Evolutionary conservation across 2,888 invertebrate genomes (phyloP), one percentile per base, ranked within the genome.

Genomic region (Orchestes rusci): DNA sequence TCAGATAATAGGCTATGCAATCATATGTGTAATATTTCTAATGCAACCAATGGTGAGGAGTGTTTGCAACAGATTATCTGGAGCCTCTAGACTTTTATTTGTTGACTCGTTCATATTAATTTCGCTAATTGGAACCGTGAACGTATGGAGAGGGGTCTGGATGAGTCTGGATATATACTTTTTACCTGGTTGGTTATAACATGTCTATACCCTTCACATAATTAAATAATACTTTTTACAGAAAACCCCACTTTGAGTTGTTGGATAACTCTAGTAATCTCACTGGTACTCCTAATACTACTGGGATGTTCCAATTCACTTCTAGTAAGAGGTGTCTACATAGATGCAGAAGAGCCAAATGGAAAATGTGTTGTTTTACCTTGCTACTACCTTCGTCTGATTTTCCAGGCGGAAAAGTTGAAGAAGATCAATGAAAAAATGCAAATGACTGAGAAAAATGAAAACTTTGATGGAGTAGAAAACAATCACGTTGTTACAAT

Each of bases 101-200:
- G 86, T 87, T 16, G 90, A 91, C 62, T 63, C 79, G 8, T 88
- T 86, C 69, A 78, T 87, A 50, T 71, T 89, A 48, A 68, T 87
- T 52, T 82, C 84, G 28, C 84, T 88, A 62, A 64, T 84, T 50
- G 88, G 87, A 10, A 88, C 88, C 0, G 83, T 91, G 39, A 89
- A 89, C 65, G 84, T 89, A 8, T 91, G 91, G 91, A 75, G 91
- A 33, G 90, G 89, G 10, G 76, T 90, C 43, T 91, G 91, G 90
- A 82, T 80, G 51, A 67, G 85, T 43, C 72, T 89, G 16, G 87
- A 91, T 66, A 70, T 83, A 27, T 86, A 85, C 67, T 76, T 90
- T 51, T 75, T 84, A 54, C 83, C 87, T 67, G 81, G 84, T 84
- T 61, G 64, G 35, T 27, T 2, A 20, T 3, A 19, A 3, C 2